Percentiles rank a stretch among this genome's conserved stretches.
phyloP scores from a whole-genome alignment of 2,888 invertebrate genomes.

The Cerastis leucographa region DNA sequence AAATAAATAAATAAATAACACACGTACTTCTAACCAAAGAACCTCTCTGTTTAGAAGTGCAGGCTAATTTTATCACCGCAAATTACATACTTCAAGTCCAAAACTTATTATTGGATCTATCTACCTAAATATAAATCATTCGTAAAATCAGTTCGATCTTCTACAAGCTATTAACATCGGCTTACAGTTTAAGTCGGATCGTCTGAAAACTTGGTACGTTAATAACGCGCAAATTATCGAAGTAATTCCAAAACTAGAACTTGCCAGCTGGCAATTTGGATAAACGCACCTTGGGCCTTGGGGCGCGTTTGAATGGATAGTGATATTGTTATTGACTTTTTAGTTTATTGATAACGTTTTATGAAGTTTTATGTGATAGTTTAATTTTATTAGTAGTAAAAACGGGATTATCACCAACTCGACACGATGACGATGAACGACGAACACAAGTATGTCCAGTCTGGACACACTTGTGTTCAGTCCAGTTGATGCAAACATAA shows the following conservation, averaged over 20 bases:
- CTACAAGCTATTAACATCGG: constrained; percentile 46
- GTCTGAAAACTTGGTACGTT: constrained; percentile 49
- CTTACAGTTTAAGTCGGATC: constrained; percentile 47
- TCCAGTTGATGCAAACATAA: too few species aligned
- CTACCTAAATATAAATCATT: constrained; percentile 27
- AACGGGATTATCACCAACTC: background rate
- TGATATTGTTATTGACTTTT: constrained; percentile 16
- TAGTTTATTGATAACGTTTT: constrained; percentile 9
- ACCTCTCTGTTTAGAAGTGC: background rate
- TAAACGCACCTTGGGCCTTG: constrained; percentile 34
- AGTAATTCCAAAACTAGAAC: constrained; percentile 48
- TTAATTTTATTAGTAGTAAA: background rate
- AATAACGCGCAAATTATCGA: constrained; percentile 53
- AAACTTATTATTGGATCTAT: background rate
- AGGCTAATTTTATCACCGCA: background rate
- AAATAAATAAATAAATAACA: too few species aligned
- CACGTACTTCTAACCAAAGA: background rate
- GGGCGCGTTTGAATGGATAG: background rate
- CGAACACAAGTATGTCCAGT: too few species aligned
- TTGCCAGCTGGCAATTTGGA: constrained; percentile 33
- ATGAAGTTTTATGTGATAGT: background rate
- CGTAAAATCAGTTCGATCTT: constrained; percentile 32
- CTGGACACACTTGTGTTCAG: too few species aligned
- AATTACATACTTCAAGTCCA: background rate
- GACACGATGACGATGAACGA: too few species aligned